Evolutionary conservation across 2,888 invertebrate species (phyloP).

Genomic region (Mythimna vitellina): DNA sequence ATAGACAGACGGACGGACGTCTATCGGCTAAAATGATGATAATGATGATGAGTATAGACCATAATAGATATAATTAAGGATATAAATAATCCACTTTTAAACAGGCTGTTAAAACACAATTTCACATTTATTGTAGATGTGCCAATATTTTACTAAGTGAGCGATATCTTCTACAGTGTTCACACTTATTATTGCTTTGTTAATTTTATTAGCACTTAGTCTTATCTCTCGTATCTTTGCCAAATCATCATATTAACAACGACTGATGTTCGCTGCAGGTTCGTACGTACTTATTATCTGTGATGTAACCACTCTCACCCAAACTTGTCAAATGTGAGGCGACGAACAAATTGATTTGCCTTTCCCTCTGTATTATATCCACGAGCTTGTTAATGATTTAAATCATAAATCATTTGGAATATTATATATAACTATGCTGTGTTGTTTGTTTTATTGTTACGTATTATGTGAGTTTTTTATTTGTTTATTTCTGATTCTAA

Average conservation of each 20-base stretch:
- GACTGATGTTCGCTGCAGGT: slow-evolving; percentile 17
- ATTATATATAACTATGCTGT: slow-evolving; percentile 9
- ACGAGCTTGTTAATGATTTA: slow-evolving; percentile 33
- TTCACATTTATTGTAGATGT: too few relatives aligned
- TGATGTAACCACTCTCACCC: slow-evolving; percentile 47
- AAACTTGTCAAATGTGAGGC: slow-evolving; percentile 53
- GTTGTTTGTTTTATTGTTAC: slow-evolving; percentile 23
- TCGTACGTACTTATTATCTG: slow-evolving; percentile 18
- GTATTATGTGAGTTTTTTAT: slow-evolving; percentile 14
- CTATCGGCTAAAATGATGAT: too few relatives aligned
- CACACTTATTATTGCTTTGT: neutral
- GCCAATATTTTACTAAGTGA: too few relatives aligned
- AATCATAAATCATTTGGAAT: slow-evolving; percentile 41
- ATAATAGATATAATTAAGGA: too few relatives aligned
- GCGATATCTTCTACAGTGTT: neutral
- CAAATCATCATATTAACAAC: slow-evolving; percentile 38
- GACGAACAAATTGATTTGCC: slow-evolving; percentile 47
- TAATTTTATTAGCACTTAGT: slow-evolving; percentile 18
- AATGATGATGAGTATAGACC: too few relatives aligned
- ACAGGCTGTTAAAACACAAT: too few relatives aligned
- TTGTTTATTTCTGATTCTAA: neutral
- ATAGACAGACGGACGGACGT: too few relatives aligned
- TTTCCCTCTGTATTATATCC: slow-evolving; percentile 43
- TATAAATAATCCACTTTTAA: too few relatives aligned
- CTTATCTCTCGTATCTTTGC: slow-evolving; percentile 18